Percentiles rank a stretch among this genome's conserved stretches.
Evolutionary conservation across 37 sponge, comb jelly and placozoan species (phyloP).

Genomic region (Hormiphora californensis): DNA sequence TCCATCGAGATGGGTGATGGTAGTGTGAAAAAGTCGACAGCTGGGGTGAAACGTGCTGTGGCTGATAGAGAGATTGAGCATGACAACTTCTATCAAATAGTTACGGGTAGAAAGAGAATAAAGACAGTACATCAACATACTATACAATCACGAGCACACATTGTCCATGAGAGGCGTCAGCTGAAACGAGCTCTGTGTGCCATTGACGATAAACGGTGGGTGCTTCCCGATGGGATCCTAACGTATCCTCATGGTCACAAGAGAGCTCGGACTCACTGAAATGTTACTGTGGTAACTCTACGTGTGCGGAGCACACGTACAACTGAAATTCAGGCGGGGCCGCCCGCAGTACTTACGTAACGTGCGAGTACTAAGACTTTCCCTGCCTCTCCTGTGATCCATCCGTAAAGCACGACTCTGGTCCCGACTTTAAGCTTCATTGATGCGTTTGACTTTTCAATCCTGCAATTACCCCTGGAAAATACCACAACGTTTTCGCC

Average conservation of each 20-base stretch:
- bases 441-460: too few species aligned
- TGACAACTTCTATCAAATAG: not conserved
- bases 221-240: not conserved
- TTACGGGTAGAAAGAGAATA: not conserved
- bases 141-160: not conserved
- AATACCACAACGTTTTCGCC: too few species aligned
- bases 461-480: too few species aligned
- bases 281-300: not conserved
- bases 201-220: constrained; percentile 6
- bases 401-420: too few species aligned
- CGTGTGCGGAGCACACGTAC: too few species aligned
- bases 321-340: too few species aligned
- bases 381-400: too few species aligned
- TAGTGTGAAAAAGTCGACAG: not conserved
- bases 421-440: too few species aligned
- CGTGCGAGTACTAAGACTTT: too few species aligned
- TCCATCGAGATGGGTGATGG: not conserved
- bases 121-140: not conserved
- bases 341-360: too few species aligned
- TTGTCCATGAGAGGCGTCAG: not conserved
- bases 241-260: not conserved
- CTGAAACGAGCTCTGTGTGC: not conserved
- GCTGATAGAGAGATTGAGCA: not conserved
- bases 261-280: not conserved
- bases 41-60: not conserved